Conservation (phyloP, 2,888 invertebrate genomes). For the Euzophera pinguis region DNA sequence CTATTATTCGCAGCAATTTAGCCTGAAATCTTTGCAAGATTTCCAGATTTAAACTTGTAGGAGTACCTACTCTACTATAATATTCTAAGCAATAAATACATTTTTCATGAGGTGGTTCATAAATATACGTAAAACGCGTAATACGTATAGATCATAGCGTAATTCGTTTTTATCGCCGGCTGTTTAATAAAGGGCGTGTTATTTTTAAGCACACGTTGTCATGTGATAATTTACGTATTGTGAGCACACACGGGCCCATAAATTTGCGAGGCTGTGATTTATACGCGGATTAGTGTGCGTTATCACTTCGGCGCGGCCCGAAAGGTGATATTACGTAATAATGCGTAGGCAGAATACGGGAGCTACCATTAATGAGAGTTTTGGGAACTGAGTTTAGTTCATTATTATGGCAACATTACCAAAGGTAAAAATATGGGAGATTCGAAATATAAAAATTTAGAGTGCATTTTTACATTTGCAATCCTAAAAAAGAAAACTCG, state of each 20-base stretch:
- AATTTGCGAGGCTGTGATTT: conserved; percentile 68
- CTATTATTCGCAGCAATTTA: no score
- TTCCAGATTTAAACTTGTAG: no score
- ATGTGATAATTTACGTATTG: conserved; percentile 62
- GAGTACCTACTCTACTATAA: no score
- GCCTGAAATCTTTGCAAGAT: no score
- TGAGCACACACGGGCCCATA: conserved; percentile 62
- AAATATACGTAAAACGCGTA: background rate
- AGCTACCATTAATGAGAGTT: background rate
- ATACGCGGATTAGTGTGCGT: conserved; percentile 63
- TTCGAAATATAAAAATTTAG: no score
- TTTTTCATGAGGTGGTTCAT: background rate
- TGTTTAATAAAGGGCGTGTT: conserved; percentile 35
- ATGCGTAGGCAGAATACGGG: conserved; percentile 4
- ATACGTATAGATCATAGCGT: conserved; percentile 7
- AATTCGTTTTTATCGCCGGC: conserved; percentile 29
- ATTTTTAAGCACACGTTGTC: conserved; percentile 45
- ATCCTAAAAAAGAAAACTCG: no score
- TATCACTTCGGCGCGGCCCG: conserved; percentile 49
- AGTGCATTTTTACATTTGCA: no score
- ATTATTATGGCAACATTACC: background rate
- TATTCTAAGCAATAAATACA: no score
- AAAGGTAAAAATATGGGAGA: no score
- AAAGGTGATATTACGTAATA: conserved; percentile 14
- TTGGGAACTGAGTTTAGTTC: background rate